Percentiles rank a stretch among this genome's conserved stretches.
Evolutionary conservation across 2,113 vertebrate genomes (phyloP).

Genomic region (Urocynchramus pylzowi): DNA sequence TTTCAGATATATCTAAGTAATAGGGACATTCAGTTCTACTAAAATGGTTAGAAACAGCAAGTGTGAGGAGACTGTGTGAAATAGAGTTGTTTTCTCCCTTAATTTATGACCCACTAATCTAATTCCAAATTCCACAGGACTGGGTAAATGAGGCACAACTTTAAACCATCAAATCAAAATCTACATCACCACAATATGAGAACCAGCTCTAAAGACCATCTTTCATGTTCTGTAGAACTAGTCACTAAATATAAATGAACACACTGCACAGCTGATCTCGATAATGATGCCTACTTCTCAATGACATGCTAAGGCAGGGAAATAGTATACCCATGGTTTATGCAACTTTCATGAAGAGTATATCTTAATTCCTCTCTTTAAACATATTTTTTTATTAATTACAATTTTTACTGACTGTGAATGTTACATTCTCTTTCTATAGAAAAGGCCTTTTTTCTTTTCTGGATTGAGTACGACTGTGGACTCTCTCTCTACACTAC

Average conservation of each 20-base stretch:
- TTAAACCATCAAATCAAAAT: constrained; percentile 34
- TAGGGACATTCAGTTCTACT: background rate
- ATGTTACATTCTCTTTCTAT: background rate
- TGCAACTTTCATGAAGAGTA: background rate
- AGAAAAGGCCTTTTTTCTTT: background rate
- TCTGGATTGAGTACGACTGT: background rate
- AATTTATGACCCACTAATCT: constrained; percentile 20
- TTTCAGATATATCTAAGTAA: background rate
- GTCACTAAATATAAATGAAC: constrained; percentile 4
- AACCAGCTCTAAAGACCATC: background rate
- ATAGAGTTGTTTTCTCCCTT: constrained; percentile 10
- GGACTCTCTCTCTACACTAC: background rate
- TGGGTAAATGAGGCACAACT: constrained; percentile 38
- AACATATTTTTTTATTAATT: background rate
- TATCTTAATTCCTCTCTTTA: background rate
- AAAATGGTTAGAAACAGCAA: background rate
- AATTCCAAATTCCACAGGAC: background rate
- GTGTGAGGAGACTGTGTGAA: background rate
- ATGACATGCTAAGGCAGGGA: background rate
- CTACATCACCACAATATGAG: background rate
- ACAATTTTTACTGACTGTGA: background rate
- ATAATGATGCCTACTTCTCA: background rate
- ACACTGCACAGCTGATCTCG: background rate
- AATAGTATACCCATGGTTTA: background rate
- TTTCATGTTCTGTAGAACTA: background rate